Conservation (phyloP, 2,888 invertebrate genomes). For the Pseudolycoriella hygida region DNA sequence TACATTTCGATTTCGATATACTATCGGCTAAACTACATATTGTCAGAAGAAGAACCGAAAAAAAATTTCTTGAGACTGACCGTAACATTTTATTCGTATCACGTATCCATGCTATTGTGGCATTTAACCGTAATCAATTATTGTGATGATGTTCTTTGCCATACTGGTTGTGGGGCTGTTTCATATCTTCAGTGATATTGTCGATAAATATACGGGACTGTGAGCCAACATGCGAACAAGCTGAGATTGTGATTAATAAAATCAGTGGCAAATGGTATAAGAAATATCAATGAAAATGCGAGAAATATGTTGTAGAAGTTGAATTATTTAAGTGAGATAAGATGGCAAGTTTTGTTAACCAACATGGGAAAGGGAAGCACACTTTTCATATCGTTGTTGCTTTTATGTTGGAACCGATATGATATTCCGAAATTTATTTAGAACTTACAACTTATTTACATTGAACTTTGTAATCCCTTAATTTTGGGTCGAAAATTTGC, state of each 20-base stretch:
- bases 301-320: too few species aligned
- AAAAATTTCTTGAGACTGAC: neutral
- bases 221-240: neutral
- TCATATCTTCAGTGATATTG: neutral
- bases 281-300: too few species aligned
- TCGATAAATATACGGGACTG: neutral
- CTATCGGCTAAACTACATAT: neutral
- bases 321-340: too few species aligned
- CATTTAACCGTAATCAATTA: slow-evolving; percentile 10
- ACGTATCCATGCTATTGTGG: slow-evolving; percentile 8
- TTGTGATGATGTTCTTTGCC: slow-evolving; percentile 8
- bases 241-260: slow-evolving; percentile 3
- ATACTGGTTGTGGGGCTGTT: neutral
- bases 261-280: neutral
- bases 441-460: too few species aligned
- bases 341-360: too few species aligned
- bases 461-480: too few species aligned
- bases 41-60: too few species aligned
- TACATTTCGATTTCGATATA: neutral
- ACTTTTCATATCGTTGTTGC: too few species aligned
- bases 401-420: too few species aligned
- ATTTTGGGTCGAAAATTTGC: too few species aligned
- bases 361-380: too few species aligned
- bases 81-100: slow-evolving; percentile 6
- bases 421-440: too few species aligned